A percentile compares a stretch with the other conserved stretches of the same genome.
Evolutionary conservation across 2,113 vertebrate species (phyloP).

Genomic region (Syngnathus floridae): DNA sequence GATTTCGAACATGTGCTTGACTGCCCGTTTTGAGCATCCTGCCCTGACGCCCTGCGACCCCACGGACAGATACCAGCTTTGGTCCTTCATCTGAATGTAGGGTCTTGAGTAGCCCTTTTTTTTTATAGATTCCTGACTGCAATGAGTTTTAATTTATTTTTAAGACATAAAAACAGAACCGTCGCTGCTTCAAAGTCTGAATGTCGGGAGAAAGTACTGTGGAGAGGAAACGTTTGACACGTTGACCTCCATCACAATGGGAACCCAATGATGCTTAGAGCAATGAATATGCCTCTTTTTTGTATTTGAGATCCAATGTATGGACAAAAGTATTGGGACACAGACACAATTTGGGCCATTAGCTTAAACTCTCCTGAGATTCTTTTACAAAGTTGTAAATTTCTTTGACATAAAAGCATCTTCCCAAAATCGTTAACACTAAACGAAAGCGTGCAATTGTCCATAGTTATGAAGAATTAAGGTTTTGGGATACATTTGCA

Average conservation of each 20-base stretch:
- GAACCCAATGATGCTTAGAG: slow-evolving; percentile 16
- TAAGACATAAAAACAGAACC: slow-evolving; percentile 50
- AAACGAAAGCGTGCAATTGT: neutral
- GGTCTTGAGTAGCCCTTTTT: neutral
- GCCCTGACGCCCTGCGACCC: slow-evolving; percentile 78
- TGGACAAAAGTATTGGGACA: neutral
- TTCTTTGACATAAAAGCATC: too few relatives aligned
- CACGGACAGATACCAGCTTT: slow-evolving; percentile 83
- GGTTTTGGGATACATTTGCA: neutral
- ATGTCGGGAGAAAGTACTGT: slow-evolving; percentile 36
- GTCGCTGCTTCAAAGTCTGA: slow-evolving; percentile 54
- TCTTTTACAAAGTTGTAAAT: neutral
- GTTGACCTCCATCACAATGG: slow-evolving; percentile 15
- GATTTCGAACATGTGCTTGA: slow-evolving; percentile 80
- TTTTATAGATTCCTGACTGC: slow-evolving; percentile 32
- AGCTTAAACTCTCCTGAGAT: neutral
- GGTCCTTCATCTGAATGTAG: slow-evolving; percentile 71
- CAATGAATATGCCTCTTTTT: slow-evolving; percentile 25
- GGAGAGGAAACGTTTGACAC: slow-evolving; percentile 25
- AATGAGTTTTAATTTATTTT: slow-evolving; percentile 69
- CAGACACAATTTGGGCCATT: neutral
- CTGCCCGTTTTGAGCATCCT: slow-evolving; percentile 77
- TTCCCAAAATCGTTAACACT: neutral
- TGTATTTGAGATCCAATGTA: slow-evolving; percentile 11
- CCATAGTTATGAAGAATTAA: neutral